Conservation (phyloP, 2,113 vertebrate species). For the Beaufortia kweichowensis region DNA sequence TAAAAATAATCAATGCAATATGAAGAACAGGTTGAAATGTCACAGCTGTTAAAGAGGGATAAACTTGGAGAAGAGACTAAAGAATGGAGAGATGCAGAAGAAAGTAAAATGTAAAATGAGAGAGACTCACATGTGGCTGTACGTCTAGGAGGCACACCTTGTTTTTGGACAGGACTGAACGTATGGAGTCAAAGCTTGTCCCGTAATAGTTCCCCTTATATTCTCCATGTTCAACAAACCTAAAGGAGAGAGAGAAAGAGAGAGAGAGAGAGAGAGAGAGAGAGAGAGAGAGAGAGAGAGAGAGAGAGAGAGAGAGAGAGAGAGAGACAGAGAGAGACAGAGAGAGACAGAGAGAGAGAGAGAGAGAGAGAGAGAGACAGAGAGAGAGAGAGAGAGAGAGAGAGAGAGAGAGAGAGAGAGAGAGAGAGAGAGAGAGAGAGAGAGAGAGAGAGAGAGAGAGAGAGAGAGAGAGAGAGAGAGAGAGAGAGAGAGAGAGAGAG, state of each 20-base stretch:
- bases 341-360: background rate
- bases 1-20: background rate
- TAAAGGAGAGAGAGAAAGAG: slow-evolving; percentile 58
- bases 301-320: background rate
- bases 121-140: slow-evolving; percentile 89
- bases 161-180: slow-evolving; percentile 89
- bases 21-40: slow-evolving; percentile 11
- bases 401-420: background rate
- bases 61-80: slow-evolving; percentile 8
- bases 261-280: background rate
- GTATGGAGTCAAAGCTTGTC: slow-evolving; percentile 88
- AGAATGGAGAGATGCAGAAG: slow-evolving; percentile 15
- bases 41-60: slow-evolving; percentile 23
- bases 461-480: background rate
- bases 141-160: slow-evolving; percentile 95
- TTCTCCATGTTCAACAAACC: slow-evolving; percentile 94
- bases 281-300: background rate
- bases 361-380: background rate
- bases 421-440: background rate
- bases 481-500: background rate
- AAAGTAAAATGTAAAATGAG: background rate
- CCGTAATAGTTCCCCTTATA: slow-evolving; percentile 96
- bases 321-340: background rate
- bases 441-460: background rate
- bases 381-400: background rate